These are phyloP conservation scores for Naso thynnoides DNA, from an alignment of 2,797 vertebrate species.

Conservation along the genomic window DNA sequence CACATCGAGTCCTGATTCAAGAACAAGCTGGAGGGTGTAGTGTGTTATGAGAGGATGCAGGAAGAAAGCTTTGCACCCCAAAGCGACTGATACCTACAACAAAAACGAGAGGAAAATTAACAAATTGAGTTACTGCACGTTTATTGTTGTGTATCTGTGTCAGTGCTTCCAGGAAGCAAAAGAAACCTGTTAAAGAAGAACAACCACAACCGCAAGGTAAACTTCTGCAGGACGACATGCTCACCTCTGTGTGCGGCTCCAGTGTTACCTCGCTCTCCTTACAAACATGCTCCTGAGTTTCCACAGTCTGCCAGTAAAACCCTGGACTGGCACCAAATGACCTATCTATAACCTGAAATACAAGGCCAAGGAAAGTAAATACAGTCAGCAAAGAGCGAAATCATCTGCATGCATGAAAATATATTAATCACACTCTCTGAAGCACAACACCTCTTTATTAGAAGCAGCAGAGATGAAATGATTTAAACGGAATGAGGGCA, in stretches of 20 bases:
- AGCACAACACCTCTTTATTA: conserved; percentile 66
- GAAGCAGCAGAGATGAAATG: conserved; percentile 65
- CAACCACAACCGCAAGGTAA: not conserved
- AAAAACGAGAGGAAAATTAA: conserved; percentile 8
- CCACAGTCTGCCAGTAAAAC: conserved; percentile 86
- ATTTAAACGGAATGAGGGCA: conserved; percentile 74
- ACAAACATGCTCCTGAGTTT: conserved; percentile 79
- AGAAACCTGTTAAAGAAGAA: conserved; percentile 4
- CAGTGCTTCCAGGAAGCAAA: conserved; percentile 2
- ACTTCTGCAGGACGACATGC: conserved; percentile 11
- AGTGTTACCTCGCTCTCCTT: conserved; percentile 61
- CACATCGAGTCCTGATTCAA: conserved; percentile 75
- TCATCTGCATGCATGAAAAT: conserved; percentile 1
- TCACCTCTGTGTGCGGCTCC: conserved; percentile 75
- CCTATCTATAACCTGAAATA: conserved; percentile 79
- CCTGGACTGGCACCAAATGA: conserved; percentile 74
- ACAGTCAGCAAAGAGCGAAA: conserved; percentile 15
- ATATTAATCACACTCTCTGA: not conserved
- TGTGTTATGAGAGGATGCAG: conserved; percentile 73
- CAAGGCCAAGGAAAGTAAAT: conserved; percentile 22
- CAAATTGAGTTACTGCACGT: not conserved
- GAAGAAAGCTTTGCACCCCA: conserved; percentile 72
- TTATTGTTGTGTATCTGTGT: not conserved
- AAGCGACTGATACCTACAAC: conserved; percentile 77
- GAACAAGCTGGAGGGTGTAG: conserved; percentile 77